Conservation (phyloP, 2,888 invertebrate species). For the Julus scandinavius region DNA sequence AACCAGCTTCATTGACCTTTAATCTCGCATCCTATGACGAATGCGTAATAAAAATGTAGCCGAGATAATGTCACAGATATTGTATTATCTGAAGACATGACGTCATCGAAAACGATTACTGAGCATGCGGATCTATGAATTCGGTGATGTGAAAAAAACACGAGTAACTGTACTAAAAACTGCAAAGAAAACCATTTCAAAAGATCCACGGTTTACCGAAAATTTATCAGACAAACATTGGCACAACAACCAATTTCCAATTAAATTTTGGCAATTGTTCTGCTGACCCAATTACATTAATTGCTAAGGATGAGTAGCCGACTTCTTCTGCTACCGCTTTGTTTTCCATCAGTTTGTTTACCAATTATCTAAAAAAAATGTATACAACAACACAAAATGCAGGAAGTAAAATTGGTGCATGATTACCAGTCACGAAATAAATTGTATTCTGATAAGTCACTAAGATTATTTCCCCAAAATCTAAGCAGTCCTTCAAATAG, state of each 20-base stretch:
- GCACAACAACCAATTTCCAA: not conserved
- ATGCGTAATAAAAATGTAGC: not conserved
- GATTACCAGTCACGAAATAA: slow-evolving; percentile 30
- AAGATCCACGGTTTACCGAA: not conserved
- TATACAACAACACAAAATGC: not conserved
- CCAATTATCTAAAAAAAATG: not conserved
- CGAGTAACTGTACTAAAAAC: not conserved
- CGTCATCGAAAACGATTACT: not conserved
- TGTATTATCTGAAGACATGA: not conserved
- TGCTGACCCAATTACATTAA: slow-evolving; percentile 11
- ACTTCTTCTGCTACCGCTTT: slow-evolving; percentile 37
- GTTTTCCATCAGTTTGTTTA: not conserved
- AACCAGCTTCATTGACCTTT: slow-evolving; percentile 19
- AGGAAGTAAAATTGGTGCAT: not conserved
- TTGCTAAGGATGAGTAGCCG: slow-evolving; percentile 9
- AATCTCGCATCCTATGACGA: not conserved
- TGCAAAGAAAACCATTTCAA: not conserved
- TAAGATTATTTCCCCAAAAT: no score
- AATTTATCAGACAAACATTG: not conserved
- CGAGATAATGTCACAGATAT: slow-evolving; percentile 12
- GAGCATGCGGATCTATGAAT: not conserved
- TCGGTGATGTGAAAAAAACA: not conserved
- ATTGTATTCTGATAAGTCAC: not conserved
- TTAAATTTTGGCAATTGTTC: not conserved
- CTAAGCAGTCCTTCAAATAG: no score